phyloP scores from a whole-genome alignment of 2,797 vertebrate genomes.

The Otus scops region DNA sequence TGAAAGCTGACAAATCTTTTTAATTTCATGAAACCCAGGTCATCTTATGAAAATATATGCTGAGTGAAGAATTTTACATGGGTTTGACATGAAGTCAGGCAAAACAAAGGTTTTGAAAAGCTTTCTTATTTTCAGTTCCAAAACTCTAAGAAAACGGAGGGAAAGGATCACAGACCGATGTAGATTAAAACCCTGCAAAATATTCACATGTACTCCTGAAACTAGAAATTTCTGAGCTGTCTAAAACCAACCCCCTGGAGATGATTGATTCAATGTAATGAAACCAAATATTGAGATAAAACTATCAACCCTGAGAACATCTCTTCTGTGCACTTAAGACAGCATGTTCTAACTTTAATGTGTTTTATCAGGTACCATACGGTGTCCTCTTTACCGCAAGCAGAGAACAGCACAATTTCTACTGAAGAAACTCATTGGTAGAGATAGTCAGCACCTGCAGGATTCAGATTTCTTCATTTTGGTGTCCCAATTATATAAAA shows the following conservation, averaged over 20 bases:
- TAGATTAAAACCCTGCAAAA: background rate
- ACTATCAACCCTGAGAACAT: background rate
- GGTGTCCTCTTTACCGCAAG: background rate
- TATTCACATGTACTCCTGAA: background rate
- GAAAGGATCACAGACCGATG: background rate
- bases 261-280: background rate
- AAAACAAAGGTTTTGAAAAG: constrained; percentile 23
- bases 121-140: constrained; percentile 12
- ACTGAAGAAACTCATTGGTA: background rate
- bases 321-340: background rate
- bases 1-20: constrained; percentile 18
- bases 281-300: background rate
- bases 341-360: background rate
- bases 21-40: constrained; percentile 1
- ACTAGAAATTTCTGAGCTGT: background rate
- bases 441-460: background rate
- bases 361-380: background rate
- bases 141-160: background rate
- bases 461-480: background rate
- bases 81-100: constrained; percentile 2
- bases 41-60: background rate
- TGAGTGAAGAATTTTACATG: background rate
- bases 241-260: background rate
- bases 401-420: background rate
- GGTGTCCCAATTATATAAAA: background rate